Evolutionary conservation across 2,888 invertebrate genomes (phyloP), one percentile per base, ranked within the genome.

Genomic region (Mythimna lalbum): DNA sequence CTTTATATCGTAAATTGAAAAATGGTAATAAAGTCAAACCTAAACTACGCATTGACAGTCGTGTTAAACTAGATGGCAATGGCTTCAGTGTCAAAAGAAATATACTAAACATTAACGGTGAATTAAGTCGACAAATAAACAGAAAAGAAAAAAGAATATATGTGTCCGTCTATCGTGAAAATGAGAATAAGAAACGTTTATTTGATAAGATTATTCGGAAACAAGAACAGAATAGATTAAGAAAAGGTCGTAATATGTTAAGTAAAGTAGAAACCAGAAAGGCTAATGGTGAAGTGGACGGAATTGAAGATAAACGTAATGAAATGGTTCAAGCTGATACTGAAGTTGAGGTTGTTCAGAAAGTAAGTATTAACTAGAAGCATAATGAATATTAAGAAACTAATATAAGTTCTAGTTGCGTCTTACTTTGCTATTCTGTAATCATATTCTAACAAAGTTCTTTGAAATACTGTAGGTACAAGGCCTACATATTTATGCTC

Each of bases 1-100:
- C 95, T 9, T 88, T 95, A 56, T 95, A 95, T 69, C 90, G 86
- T 74, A 93, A 92, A 87, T 74, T 90, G 2, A 91, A 86, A 74
- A 76, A 80, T 33, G 67, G 79, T 50, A 87, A 88, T 59, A 88
- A 89, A 76, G 78, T 87, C 52, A 85, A 82, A 62, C 87, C 90
- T 64, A 88, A 87, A 78, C 69, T 86, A 63, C 76, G 82, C n/a
- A 73, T 90, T 67, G 86, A 90, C 80, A 91, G 85, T 70, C 81
- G 72, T 17, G 73, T 90, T 23, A 90, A 93, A 90, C 95, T 91
- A 91, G 87, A 87, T 85, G 95, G 94, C 89, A 70, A 90, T 67
- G 94, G 79, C 59, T 76, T 91, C 49, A 78, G 85, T 75, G 87
- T 92, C 82, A 91, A 90, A 81, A 85, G 81, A 75, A 84, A 89